Percentiles rank a stretch among this genome's conserved stretches.
phyloP scores from a whole-genome alignment of 2,113 vertebrate genomes.

The Eira barbara region DNA sequence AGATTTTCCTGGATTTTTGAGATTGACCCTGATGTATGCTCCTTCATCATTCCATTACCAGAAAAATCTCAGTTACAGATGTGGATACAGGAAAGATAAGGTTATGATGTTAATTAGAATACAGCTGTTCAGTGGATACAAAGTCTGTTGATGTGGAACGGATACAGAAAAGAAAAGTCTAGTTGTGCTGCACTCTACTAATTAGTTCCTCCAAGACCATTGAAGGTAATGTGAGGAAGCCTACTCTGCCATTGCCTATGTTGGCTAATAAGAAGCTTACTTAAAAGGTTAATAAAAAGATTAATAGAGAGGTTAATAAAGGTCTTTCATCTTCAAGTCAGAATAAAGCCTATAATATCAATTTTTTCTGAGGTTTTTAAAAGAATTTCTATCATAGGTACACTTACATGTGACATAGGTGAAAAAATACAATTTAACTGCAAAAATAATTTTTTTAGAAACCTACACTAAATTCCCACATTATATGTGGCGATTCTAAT shows the following conservation, averaged over 20 bases:
- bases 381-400: constrained; percentile 3
- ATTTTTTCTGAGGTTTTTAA: constrained; percentile 20
- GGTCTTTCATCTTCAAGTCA: constrained; percentile 35
- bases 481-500: constrained; percentile 48
- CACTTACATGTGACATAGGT: background rate
- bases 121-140: constrained; percentile 10
- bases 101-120: constrained; percentile 60
- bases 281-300: constrained; percentile 58
- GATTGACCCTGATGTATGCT: background rate
- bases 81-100: background rate
- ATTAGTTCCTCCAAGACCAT: constrained; percentile 54
- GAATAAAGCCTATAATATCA: constrained; percentile 1
- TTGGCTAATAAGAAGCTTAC: constrained; percentile 37
- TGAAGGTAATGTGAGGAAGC: background rate
- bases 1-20: constrained; percentile 26
- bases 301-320: constrained; percentile 47
- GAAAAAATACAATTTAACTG: background rate
- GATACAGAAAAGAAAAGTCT: background rate
- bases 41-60: background rate
- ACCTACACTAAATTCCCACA: background rate
- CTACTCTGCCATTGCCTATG: background rate
- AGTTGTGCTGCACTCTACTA: background rate
- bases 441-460: constrained; percentile 47
- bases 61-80: constrained; percentile 24
- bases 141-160: background rate